Evolutionary conservation across 2,888 invertebrate genomes (phyloP).

Genomic region (Rotaria macrura): DNA sequence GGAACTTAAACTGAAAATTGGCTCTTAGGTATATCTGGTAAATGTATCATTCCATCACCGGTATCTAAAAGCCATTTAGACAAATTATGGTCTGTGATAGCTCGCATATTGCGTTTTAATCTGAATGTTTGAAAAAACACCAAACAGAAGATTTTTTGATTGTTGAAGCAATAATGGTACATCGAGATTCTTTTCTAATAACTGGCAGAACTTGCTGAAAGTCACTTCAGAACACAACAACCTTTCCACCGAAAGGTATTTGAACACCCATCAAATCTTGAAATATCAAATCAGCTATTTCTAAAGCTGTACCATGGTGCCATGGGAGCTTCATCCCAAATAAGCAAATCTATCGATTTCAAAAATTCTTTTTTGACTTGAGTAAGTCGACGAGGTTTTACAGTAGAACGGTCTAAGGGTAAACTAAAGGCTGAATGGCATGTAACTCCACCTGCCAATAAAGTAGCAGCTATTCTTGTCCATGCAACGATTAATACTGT

Average conservation of each 20-base stretch:
- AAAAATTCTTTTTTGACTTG: background rate
- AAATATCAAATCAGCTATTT: background rate
- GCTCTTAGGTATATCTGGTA: background rate
- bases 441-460: background rate
- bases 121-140: background rate
- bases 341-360: background rate
- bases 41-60: background rate
- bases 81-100: background rate
- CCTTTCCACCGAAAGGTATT: slow-evolving; percentile 22
- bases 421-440: background rate
- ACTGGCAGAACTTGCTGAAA: slow-evolving; percentile 23
- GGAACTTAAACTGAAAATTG: too few relatives aligned
- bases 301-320: background rate
- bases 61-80: background rate
- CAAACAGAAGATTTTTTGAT: slow-evolving; percentile 12
- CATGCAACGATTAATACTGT: background rate
- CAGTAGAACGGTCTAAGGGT: background rate
- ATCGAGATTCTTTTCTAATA: background rate
- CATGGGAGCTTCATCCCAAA: background rate
- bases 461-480: background rate
- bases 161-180: background rate
- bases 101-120: slow-evolving; percentile 9
- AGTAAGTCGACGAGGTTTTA: background rate
- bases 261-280: background rate
- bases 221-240: slow-evolving; percentile 4